Base-by-base conservation (phyloP, 2,797 vertebrate species). In the Erethizon dorsatum region DNA sequence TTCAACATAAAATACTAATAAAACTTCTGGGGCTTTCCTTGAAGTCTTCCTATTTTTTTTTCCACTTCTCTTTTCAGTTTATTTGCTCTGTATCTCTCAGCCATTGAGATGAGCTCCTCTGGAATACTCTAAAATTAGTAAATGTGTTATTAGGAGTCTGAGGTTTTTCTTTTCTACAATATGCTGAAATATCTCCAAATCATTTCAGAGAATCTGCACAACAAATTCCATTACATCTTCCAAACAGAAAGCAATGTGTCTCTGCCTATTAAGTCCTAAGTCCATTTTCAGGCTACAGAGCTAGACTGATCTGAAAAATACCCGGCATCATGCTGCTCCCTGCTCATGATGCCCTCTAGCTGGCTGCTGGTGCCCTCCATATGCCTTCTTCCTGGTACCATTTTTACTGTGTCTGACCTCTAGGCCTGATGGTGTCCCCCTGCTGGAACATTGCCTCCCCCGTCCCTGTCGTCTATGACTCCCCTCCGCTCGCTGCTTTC, bases 51-150 rank as follows among this genome's bases (percentile, higher is more conserved):
- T 78, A 97, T 18, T 96, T 98, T 98, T 89, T 97, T 98, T 92
- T 98, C 98, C 2, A 37, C 91, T 95, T 98, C 98, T 98, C 95
- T 99, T 96, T 98, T 99, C 73, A 97, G 97, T 97, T 99, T 99
- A 98, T 99, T 98, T 86, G 99, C 99, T 83, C 99, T 99, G 15
- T 99, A 99, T 95, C 99, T 98, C 93, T 99, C 99, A 57, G 99
- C 99, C 99, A 99, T 99, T 9, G 98, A 97, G 59, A 99, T 92
- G 93, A 99, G 99, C 77, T 99, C 99, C 0, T 99, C 98, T 15
- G 99, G 99, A 83, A 99, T 98, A 1, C 98, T 99, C 99, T 99
- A 97, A 77, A 97, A 91, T 95, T n/a, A 94, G 78, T 57, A 92
- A 94, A 17, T 59, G 12, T 78, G 22, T 87, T 82, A 88, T 61